These are phyloP conservation scores for Julus scanicus DNA, from an alignment of 2,888 invertebrate genomes.

Conservation along the genomic window DNA sequence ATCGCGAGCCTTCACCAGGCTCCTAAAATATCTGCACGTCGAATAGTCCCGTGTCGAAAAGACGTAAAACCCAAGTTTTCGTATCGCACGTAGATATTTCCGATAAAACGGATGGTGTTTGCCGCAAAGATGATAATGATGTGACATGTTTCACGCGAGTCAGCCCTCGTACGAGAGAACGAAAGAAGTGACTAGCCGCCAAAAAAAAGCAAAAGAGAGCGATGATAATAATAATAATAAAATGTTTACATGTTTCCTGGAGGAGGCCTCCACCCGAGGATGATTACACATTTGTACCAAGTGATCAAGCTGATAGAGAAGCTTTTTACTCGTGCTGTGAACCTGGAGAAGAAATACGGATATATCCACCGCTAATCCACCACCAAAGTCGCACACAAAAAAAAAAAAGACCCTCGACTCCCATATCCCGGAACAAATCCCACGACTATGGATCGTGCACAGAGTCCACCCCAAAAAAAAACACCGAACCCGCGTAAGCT, in stretches of 20 bases:
- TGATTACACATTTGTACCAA: conserved; percentile 96
- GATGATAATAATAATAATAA: conserved; percentile 11
- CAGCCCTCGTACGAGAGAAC: neutral
- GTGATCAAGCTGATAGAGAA: conserved; percentile 94
- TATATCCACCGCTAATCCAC: too few relatives aligned
- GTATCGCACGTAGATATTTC: too few relatives aligned
- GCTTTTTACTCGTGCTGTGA: conserved; percentile 95
- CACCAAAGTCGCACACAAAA: conserved; percentile 20
- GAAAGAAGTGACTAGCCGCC: neutral
- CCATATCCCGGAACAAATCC: neutral
- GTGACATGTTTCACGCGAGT: neutral
- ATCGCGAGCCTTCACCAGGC: too few relatives aligned
- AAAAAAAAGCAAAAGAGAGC: neutral
- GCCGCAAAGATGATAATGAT: neutral
- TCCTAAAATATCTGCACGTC: too few relatives aligned
- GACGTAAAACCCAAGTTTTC: too few relatives aligned
- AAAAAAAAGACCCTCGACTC: neutral
- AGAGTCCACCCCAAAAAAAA: neutral
- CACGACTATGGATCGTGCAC: neutral
- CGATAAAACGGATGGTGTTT: neutral
- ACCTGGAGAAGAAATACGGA: conserved; percentile 70
- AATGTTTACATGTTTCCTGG: conserved; percentile 71
- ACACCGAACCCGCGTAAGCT: neutral
- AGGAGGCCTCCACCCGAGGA: conserved; percentile 77
- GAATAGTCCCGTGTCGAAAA: too few relatives aligned